phyloP scores from a whole-genome alignment of 2,888 invertebrate species.

The Clostera curtula region DNA sequence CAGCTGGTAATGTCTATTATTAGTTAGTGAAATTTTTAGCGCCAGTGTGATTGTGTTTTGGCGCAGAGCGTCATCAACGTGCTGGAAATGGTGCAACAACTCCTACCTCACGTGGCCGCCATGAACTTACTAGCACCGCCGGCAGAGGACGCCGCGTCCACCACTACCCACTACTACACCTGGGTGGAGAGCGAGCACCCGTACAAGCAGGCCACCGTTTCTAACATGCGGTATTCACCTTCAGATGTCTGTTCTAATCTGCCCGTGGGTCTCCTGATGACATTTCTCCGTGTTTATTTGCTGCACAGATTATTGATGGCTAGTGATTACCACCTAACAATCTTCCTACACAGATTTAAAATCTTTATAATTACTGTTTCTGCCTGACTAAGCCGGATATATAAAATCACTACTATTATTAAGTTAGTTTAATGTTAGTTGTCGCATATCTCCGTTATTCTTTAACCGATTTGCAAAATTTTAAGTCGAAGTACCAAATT shows the following conservation, averaged over 20 bases:
- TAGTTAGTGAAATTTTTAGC: background rate
- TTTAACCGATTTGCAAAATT: no score
- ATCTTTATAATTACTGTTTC: no score
- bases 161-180: constrained; percentile 91
- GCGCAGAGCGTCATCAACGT: constrained; percentile 89
- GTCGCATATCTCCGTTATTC: no score
- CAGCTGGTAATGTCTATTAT: no score
- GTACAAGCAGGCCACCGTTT: constrained; percentile 90
- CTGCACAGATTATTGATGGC: no score
- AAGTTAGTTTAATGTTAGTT: no score
- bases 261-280: background rate
- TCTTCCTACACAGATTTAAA: no score
- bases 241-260: background rate
- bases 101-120: constrained; percentile 91
- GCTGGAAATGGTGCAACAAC: constrained; percentile 88
- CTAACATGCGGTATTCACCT: constrained; percentile 81
- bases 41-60: background rate
- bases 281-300: background rate
- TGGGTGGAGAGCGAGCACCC: constrained; percentile 98
- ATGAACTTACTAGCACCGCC: constrained; percentile 80
- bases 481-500: background rate
- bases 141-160: constrained; percentile 52
- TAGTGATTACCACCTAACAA: no score
- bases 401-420: no score
- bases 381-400: no score